Evolutionary conservation across 2,888 invertebrate genomes (phyloP).

Genomic region (Odontomyia ornata): DNA sequence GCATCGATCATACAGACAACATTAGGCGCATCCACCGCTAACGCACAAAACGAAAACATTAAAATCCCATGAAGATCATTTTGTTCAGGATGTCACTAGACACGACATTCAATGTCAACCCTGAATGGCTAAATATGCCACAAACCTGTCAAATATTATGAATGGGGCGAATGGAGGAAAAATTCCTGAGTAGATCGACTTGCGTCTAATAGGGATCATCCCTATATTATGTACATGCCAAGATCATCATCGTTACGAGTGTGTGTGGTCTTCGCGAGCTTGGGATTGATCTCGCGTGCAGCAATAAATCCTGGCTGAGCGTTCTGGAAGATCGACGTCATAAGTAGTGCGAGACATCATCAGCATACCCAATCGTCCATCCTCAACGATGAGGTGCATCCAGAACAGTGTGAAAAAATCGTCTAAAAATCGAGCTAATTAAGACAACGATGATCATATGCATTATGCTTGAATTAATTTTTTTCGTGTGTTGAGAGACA

Average conservation of each 20-base stretch:
- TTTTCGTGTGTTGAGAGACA: neutral
- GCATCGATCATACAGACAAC: neutral
- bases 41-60: constrained; percentile 4
- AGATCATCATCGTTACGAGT: constrained; percentile 24
- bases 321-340: constrained; percentile 46
- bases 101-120: constrained; percentile 48
- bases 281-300: neutral
- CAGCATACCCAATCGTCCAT: constrained; percentile 10
- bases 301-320: constrained; percentile 39
- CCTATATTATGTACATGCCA: constrained; percentile 34
- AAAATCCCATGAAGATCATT: constrained; percentile 46
- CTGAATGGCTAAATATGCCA: constrained; percentile 50
- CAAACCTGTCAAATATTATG: constrained; percentile 50
- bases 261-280: constrained; percentile 45
- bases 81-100: constrained; percentile 49
- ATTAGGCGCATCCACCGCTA: too few species aligned
- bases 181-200: constrained; percentile 42
- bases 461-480: neutral
- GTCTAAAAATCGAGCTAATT: constrained; percentile 45
- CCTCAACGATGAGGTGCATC: constrained; percentile 20
- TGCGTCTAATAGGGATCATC: constrained; percentile 41
- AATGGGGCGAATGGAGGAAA: constrained; percentile 43
- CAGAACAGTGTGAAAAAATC: constrained; percentile 24
- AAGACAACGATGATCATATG: constrained; percentile 47
- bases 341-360: constrained; percentile 45